Evolutionary conservation across 2,797 vertebrate genomes (phyloP).

Genomic region (Sphenopsis melanotis): DNA sequence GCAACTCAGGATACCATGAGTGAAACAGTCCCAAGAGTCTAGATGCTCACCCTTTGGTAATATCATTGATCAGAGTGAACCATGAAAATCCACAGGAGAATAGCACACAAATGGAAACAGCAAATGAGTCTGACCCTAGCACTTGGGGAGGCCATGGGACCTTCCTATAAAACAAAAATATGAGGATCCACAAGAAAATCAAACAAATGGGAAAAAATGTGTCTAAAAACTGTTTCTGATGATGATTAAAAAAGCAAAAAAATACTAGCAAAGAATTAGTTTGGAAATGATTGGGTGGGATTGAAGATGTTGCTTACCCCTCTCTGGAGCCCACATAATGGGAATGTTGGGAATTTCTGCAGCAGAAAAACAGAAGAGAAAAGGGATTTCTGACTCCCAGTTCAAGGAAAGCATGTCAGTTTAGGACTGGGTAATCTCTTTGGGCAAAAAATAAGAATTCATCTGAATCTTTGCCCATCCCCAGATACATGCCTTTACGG

Average conservation of each 20-base stretch:
- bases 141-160: constrained; percentile 66
- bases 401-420: constrained; percentile 79
- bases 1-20: constrained; percentile 44
- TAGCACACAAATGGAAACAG: constrained; percentile 77
- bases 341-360: constrained; percentile 85
- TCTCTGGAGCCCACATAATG: constrained; percentile 85
- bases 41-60: constrained; percentile 66
- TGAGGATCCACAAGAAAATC: constrained; percentile 78
- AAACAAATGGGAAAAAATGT: constrained; percentile 76
- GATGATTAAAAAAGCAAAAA: constrained; percentile 72
- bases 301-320: constrained; percentile 84
- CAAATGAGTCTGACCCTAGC: constrained; percentile 74
- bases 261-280: constrained; percentile 80
- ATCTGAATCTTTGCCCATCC: constrained; percentile 72
- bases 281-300: constrained; percentile 80
- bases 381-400: constrained; percentile 84
- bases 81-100: constrained; percentile 74
- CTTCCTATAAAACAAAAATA: constrained; percentile 75
- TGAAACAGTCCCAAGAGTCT: constrained; percentile 61
- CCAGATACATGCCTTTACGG: constrained; percentile 70
- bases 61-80: constrained; percentile 58
- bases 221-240: constrained; percentile 72
- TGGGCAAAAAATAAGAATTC: constrained; percentile 72
- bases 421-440: constrained; percentile 74
- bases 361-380: constrained; percentile 86